Evolutionary conservation across 2,888 invertebrate genomes (phyloP), one percentile per base, ranked within the genome.

Genomic region (Heteropelma amictum): DNA sequence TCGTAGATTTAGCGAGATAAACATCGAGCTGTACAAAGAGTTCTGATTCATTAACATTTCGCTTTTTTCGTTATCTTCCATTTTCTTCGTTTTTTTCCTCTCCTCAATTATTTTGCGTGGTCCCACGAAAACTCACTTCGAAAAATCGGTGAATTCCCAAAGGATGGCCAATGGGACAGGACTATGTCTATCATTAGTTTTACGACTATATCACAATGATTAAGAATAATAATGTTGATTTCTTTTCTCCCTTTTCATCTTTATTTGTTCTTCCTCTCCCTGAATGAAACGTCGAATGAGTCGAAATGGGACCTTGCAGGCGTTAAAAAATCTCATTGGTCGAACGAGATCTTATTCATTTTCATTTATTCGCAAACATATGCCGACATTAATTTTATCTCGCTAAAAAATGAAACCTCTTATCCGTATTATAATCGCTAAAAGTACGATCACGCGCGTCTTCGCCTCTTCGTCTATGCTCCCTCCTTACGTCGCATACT

Each of bases 161-260:
- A 26, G 45, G 63, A 75, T 35, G 75, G 49, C 63, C 61, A 58
- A 71, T 56, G 71, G 67, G 60, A 67, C 71, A 63, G 70, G 65
- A 65, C 68, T 77, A 78, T 49, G 63, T 77, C 78, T 81, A 79
- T 75, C 80, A 80, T 81, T 80, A 81, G 71, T 77, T 81, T 83
- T 82, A 83, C 75, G 78, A 80, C 81, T 83, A 83, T 84, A 83
- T 84, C 84, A 83, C 82, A 82, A 85, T 85, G 76, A 81, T 83
- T 82, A 83, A 82, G 81, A 82, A 82, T 82, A 77, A 76, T 79
- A 65, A 81, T 78, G 76, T 77, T 77, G 76, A 81, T 81, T 81
- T 80, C 72, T 75, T 58, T 73, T 64, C 58, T 42, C 10, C 28
- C 6, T 35, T 17, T 38, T 26, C 14, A 10, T 40, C 75, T 12